These are phyloP conservation scores for Blennius ocellaris DNA, from an alignment of 2,113 vertebrate species.

Conservation along the genomic window DNA sequence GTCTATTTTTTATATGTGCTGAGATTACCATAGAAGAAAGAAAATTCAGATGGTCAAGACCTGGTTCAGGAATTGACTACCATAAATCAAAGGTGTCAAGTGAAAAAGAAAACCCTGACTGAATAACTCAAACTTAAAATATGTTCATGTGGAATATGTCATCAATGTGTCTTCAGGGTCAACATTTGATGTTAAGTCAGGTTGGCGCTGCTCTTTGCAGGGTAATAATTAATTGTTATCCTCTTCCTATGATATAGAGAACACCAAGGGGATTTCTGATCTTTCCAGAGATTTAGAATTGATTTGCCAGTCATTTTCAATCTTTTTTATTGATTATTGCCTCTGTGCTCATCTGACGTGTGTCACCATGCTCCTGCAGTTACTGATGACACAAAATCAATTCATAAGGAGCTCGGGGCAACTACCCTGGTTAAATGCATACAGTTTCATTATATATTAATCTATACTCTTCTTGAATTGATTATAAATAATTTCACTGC, in stretches of 20 bases:
- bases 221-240: conserved; percentile 7
- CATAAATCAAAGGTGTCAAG: conserved; percentile 6
- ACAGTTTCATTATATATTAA: neutral
- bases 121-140: neutral
- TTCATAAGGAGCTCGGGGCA: conserved; percentile 21
- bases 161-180: neutral
- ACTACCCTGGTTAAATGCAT: neutral
- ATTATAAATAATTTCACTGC: neutral
- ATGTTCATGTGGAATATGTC: neutral
- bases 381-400: conserved; percentile 38
- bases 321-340: conserved; percentile 36
- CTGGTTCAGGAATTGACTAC: neutral
- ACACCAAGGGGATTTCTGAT: neutral
- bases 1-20: neutral
- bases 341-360: conserved; percentile 4
- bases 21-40: neutral
- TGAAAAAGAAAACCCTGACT: neutral
- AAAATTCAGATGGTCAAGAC: neutral
- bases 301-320: conserved; percentile 41
- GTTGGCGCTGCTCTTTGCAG: conserved; percentile 8
- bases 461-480: neutral
- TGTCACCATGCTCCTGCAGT: conserved; percentile 20
- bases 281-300: conserved; percentile 6
- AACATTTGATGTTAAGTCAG: neutral
- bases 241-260: conserved; percentile 11